A percentile compares a stretch with the other conserved stretches of the same genome.
Evolutionary conservation across 2,113 vertebrate species (phyloP).

Genomic region (Raja brachyura): DNA sequence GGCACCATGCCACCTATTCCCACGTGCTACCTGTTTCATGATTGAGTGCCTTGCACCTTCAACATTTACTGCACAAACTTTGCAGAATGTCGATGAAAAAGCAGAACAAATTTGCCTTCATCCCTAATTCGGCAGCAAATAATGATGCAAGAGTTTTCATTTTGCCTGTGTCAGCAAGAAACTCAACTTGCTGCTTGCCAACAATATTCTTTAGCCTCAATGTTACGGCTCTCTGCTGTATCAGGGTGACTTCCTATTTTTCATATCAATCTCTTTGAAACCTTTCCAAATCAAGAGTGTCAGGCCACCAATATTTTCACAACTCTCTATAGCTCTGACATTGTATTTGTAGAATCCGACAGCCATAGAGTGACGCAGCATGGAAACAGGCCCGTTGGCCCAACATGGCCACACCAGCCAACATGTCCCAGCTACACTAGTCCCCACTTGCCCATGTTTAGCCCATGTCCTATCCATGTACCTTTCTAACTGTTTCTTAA

Average conservation of each 20-base stretch:
- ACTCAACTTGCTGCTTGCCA: background rate
- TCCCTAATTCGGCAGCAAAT: background rate
- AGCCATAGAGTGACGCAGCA: no score
- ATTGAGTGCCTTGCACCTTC: background rate
- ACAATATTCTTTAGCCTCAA: background rate
- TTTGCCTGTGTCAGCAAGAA: background rate
- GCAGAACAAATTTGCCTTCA: background rate
- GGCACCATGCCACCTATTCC: no score
- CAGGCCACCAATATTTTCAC: background rate
- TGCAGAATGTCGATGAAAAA: background rate
- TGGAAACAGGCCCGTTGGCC: no score
- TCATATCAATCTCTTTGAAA: background rate
- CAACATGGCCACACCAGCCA: no score
- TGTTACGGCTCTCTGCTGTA: background rate
- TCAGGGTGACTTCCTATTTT: background rate
- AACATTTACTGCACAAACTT: background rate
- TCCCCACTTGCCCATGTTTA: no score
- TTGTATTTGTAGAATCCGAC: no score
- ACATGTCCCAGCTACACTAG: no score
- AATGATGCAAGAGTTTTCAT: background rate
- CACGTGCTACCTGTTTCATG: background rate
- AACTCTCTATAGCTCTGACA: background rate
- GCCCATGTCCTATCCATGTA: no score
- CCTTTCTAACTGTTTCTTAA: no score
- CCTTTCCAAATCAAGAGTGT: background rate